Evolutionary conservation across 1,140 invertebrate species (phyloP).

Genomic region (Megalonaias nervosa): DNA sequence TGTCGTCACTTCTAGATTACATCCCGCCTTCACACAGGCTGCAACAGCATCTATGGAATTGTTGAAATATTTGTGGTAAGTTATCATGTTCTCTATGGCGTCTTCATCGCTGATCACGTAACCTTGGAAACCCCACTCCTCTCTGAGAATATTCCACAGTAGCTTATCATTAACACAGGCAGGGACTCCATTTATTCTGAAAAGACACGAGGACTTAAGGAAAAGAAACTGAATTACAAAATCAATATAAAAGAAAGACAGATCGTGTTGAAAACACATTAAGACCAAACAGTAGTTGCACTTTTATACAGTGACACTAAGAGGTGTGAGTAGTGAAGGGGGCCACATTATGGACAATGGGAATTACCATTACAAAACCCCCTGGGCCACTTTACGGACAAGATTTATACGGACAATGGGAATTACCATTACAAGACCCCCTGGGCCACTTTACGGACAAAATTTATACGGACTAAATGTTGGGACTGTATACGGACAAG

Average conservation of each 20-base stretch:
- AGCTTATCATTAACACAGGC: conserved; percentile 65
- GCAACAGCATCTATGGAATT: conserved; percentile 55
- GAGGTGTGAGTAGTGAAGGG: too few species aligned
- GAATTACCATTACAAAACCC: too few species aligned
- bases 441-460: too few species aligned
- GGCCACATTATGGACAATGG: too few species aligned
- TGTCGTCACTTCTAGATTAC: conserved; percentile 61
- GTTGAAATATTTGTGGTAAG: conserved; percentile 57
- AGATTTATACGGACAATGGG: too few species aligned
- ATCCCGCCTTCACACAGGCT: conserved; percentile 64
- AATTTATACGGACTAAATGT: too few species aligned
- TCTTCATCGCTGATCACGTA: conserved; percentile 67
- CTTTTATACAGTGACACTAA: not conserved
- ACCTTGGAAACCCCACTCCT: conserved; percentile 64
- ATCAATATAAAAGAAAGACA: too few species aligned
- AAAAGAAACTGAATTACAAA: too few species aligned
- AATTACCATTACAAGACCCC: too few species aligned
- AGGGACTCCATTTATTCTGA: conserved; percentile 66
- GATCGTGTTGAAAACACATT: too few species aligned
- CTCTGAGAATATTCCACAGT: conserved; percentile 60
- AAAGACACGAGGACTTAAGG: not conserved
- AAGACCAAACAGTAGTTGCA: not conserved
- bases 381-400: too few species aligned
- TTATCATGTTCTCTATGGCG: conserved; percentile 64
- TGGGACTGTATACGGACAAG: too few species aligned